Conservation (phyloP, 2,888 invertebrate species). For the Yponomeuta evonymella region DNA sequence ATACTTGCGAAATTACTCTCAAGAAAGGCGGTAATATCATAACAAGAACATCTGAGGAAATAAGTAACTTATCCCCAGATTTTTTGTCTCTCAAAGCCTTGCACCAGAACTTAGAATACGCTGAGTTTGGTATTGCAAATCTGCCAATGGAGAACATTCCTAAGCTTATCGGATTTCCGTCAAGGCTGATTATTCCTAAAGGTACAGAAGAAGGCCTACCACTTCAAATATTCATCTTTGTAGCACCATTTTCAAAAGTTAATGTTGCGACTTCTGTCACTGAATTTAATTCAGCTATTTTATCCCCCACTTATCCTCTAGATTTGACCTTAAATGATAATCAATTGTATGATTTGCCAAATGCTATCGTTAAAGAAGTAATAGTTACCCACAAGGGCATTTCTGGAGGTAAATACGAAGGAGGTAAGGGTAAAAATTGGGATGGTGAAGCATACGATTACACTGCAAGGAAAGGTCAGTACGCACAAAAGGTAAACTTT, state of each 20-base stretch:
- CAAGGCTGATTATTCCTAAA: conserved; percentile 81
- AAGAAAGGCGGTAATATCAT: conserved; percentile 79
- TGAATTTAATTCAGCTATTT: conserved; percentile 54
- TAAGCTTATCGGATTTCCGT: conserved; percentile 79
- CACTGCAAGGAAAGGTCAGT: conserved; percentile 21
- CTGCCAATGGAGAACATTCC: conserved; percentile 64
- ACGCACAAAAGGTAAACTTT: conserved; percentile 23
- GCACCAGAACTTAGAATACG: conserved; percentile 76
- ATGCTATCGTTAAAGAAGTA: conserved; percentile 53
- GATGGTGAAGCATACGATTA: conserved; percentile 23
- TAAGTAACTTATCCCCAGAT: conserved; percentile 76
- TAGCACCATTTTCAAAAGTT: conserved; percentile 69
- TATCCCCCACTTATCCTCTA: conserved; percentile 82
- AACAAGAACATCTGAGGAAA: conserved; percentile 77
- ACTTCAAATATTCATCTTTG: conserved; percentile 79
- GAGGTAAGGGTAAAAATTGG: conserved; percentile 37
- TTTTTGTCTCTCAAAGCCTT: conserved; percentile 77
- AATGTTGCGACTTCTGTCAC: conserved; percentile 45
- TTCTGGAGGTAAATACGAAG: conserved; percentile 17
- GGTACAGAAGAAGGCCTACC: conserved; percentile 80
- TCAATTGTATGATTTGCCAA: conserved; percentile 52
- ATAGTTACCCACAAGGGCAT: conserved; percentile 47
- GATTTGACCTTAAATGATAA: conserved; percentile 78
- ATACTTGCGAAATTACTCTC: conserved; percentile 76
- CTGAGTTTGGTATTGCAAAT: conserved; percentile 70